phyloP scores from a whole-genome alignment of 2,888 invertebrate genomes.

The Hofmannophila pseudospretella region DNA sequence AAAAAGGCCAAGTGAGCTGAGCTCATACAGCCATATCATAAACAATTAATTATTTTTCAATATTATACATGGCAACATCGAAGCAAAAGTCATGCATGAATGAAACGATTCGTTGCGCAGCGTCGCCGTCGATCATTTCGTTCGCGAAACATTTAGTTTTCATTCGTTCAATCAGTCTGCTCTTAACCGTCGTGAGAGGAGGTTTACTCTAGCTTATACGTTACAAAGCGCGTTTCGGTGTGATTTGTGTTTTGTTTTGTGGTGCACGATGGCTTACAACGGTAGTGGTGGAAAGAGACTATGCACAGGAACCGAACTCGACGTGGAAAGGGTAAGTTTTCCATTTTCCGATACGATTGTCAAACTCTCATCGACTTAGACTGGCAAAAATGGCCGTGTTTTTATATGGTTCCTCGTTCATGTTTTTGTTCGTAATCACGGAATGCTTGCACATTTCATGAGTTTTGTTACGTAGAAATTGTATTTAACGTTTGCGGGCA shows the following conservation, averaged over 20 bases:
- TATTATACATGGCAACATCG: constrained; percentile 14
- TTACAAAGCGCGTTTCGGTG: constrained; percentile 64
- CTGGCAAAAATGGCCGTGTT: constrained; percentile 73
- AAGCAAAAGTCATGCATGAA: constrained; percentile 10
- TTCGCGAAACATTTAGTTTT: constrained; percentile 20
- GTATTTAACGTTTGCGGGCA: not conserved
- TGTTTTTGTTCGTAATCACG: constrained; percentile 42
- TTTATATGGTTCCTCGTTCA: constrained; percentile 52
- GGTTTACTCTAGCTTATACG: constrained; percentile 42
- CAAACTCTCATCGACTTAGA: constrained; percentile 42
- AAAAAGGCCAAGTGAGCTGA: no score
- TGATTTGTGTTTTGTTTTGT: constrained; percentile 78
- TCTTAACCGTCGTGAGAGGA: constrained; percentile 43
- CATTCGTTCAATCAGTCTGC: constrained; percentile 62
- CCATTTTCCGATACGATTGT: constrained; percentile 29
- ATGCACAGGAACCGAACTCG: constrained; percentile 70
- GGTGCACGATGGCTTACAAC: constrained; percentile 84
- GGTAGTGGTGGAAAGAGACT: constrained; percentile 80
- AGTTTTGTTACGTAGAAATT: not conserved
- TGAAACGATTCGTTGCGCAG: constrained; percentile 14
- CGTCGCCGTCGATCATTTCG: constrained; percentile 30
- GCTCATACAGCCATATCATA: no score
- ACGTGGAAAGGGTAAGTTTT: constrained; percentile 71
- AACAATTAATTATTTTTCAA: no score
- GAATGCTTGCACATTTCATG: constrained; percentile 6